Base-by-base conservation (phyloP, 1,140 invertebrate genomes). In the Notospermus geniculatus region DNA sequence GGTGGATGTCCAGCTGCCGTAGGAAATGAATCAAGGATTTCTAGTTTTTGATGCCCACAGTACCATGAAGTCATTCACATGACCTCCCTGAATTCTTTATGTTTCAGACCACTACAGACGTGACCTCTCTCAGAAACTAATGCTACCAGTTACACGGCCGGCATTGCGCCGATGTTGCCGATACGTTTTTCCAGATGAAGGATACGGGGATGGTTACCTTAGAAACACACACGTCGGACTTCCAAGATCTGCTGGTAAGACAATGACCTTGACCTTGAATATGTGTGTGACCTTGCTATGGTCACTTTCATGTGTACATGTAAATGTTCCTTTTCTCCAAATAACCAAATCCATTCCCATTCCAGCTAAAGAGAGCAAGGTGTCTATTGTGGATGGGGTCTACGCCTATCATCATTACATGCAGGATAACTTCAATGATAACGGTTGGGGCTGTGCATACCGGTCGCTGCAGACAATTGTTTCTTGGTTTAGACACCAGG, bases 371-470 rank as follows among this genome's bases (percentile, higher is more conserved):
- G 82, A 77, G 66, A 85, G 85, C 19, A 82, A 84, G 66, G 68
- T 86, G 22, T 84, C 85, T 59, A 60, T 91, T 29, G 92, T 98
- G 1, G 82, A 88, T 64, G 96, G 97, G 2, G 85, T 86, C 57
- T 99, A 98, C 79, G 84, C 87, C 1, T 99, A 99, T 83, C 89
- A 95, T 80, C 97, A 99, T 80, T 99, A 99, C 74, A 91, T 94
- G 88, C 96, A 98, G 83, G 89, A 98, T 75, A 85, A 87, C 68
- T 89, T 96, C 74, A 90, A 98, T 80, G 97, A 99, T 76, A 89
- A 91, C 80, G 95, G 95, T 28, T 99, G 97, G 97, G 97, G 97
- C 17, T 99, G 97, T 85, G 97, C 97, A 1, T 99, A 99, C 74
- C 85, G 97, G 62, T 98, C 96, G 5, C 83, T 99, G 62, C 97